Base-by-base conservation (phyloP, 2,113 vertebrate species). In the Rhinogobius similis region DNA sequence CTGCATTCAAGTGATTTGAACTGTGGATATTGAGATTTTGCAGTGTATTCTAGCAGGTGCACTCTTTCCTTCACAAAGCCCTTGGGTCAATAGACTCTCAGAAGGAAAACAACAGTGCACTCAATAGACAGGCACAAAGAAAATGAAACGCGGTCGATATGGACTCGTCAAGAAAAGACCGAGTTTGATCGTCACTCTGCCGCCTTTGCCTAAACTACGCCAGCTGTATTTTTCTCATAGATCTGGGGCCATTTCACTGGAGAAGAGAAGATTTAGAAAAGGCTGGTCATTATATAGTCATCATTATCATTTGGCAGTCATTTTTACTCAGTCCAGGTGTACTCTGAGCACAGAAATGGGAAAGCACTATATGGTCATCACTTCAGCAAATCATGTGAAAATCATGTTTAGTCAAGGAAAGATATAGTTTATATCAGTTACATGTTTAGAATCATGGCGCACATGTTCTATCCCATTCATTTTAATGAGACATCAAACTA, bases 111-210 rank as follows among this genome's bases (percentile, higher is more conserved):
- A 66, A 53, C 41, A 68, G 70, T 5, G 14, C 12, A 18, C 67
- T 74, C 68, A 62, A 75, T 48, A 75, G 29, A 58, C 58, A 50
- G 65, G 41, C 38, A 67, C 64, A 75, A 53, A 53, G 70, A 55
- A 70, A 73, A 69, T 38, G 44, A 73, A 27, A 62, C 16, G 43
- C 44, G 72, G 32, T 80, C 78, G 76, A 64, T 75, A 18, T 18
- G 14, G n/a, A 21, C 21, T 72, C 38, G 62, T 62, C 26, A 38
- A 29, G 10, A 53, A 68, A 62, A 21, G 23, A 36, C 7, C 11
- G 62, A 36, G 46, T 38, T 38, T 66, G 36, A 55, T 48, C 63
- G 59, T 14, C 10, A 7, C 7, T 12, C 24, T 12, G 9, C 41
- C 56, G 5, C 26, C n/a, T 59, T 52, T 41, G 20, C 55, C 12